Percentiles rank a stretch among this genome's conserved stretches.
Conservation (phyloP, 2,888 invertebrate species). For the Clostera curtula region DNA sequence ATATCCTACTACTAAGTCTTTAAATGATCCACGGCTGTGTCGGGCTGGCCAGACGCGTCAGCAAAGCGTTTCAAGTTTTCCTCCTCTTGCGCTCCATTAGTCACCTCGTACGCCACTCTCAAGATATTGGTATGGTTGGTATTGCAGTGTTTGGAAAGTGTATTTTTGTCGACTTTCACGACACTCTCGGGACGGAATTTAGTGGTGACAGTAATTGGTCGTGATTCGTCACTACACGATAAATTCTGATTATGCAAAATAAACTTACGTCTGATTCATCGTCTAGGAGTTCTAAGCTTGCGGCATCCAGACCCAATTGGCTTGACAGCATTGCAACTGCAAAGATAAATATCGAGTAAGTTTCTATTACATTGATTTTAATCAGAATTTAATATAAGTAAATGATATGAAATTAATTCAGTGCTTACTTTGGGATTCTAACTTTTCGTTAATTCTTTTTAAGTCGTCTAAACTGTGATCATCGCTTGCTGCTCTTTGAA, state of each 20-base stretch:
- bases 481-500: slow-evolving; percentile 19
- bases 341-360: slow-evolving; percentile 5
- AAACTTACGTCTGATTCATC: slow-evolving; percentile 1
- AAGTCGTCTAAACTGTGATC: slow-evolving; percentile 21
- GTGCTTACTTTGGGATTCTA: slow-evolving; percentile 29
- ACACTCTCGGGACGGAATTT: too few relatives aligned
- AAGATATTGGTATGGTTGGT: too few relatives aligned
- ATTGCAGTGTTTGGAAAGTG: too few relatives aligned
- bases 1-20: too few relatives aligned
- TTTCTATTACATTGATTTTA: not conserved
- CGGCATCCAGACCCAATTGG: slow-evolving; percentile 9
- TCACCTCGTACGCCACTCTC: too few relatives aligned
- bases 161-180: too few relatives aligned
- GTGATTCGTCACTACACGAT: too few relatives aligned
- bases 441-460: slow-evolving; percentile 22
- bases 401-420: not conserved
- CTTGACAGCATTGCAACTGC: slow-evolving; percentile 16
- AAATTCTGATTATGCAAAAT: not conserved
- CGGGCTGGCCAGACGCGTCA: too few relatives aligned
- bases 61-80: too few relatives aligned
- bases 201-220: too few relatives aligned
- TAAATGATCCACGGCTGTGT: too few relatives aligned
- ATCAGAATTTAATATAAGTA: not conserved
- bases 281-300: slow-evolving; percentile 4
- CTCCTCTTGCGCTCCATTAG: too few relatives aligned